A percentile compares a stretch with the other conserved stretches of the same genome.
Conservation (phyloP, 2,888 invertebrate species). For the Oithona nana region DNA sequence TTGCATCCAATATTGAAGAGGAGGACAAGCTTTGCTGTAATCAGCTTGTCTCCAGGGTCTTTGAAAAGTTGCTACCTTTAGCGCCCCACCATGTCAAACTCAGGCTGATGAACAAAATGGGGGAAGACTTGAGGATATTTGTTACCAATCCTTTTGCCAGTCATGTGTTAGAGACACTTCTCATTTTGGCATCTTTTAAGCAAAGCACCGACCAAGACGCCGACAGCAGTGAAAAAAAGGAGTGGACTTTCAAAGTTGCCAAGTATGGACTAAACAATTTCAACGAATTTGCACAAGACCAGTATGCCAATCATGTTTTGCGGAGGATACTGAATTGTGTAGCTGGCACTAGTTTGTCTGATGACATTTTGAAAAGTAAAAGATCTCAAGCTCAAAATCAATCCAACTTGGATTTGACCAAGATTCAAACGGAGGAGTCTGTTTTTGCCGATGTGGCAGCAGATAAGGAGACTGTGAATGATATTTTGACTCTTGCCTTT, state of each 20-base stretch:
- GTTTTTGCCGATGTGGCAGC: neutral
- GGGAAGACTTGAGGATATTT: slow-evolving; percentile 44
- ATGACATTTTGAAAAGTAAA: neutral
- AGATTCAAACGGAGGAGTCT: neutral
- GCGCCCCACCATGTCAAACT: slow-evolving; percentile 40
- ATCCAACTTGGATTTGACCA: neutral
- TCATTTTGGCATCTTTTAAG: neutral
- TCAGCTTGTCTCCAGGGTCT: slow-evolving; percentile 54
- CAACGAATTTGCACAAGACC: slow-evolving; percentile 61
- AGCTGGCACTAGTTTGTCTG: slow-evolving; percentile 35
- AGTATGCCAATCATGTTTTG: slow-evolving; percentile 53
- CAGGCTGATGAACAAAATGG: slow-evolving; percentile 41
- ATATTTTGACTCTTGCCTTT: neutral
- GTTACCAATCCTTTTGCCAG: slow-evolving; percentile 57
- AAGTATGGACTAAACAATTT: slow-evolving; percentile 62
- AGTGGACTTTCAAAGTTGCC: slow-evolving; percentile 45
- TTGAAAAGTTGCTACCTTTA: slow-evolving; percentile 52
- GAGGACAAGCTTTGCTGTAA: slow-evolving; percentile 55
- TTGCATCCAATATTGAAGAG: slow-evolving; percentile 40
- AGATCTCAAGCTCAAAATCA: neutral
- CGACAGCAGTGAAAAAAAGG: slow-evolving; percentile 26
- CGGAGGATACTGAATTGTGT: slow-evolving; percentile 36
- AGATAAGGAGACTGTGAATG: neutral
- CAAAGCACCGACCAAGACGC: neutral
- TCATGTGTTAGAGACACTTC: slow-evolving; percentile 52